These are phyloP conservation scores for Leucophenga varia DNA, from an alignment of 1,140 invertebrate genomes.

Conservation along the genomic window DNA sequence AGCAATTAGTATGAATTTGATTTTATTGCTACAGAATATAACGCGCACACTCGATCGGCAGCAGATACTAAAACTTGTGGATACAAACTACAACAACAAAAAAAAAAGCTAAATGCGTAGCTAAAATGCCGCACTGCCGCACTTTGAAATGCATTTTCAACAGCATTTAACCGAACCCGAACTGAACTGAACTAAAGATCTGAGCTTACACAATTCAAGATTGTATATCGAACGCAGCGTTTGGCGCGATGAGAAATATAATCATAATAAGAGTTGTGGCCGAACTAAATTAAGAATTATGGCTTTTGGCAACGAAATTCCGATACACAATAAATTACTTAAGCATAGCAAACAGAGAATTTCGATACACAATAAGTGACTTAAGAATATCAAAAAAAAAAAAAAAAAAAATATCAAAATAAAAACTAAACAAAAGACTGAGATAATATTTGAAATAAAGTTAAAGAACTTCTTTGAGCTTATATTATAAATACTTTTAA, in stretches of 20 bases:
- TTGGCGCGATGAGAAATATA: conserved; percentile 15
- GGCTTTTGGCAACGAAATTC: conserved; percentile 54
- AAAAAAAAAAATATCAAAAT: no score
- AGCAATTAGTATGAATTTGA: conserved; percentile 56
- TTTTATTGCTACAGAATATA: conserved; percentile 37
- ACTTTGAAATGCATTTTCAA: conserved; percentile 20
- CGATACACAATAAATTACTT: conserved; percentile 56
- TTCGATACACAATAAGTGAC: conserved; percentile 56
- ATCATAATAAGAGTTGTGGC: conserved; percentile 50
- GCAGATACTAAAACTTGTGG: conserved; percentile 6
- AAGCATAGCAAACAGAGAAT: no score
- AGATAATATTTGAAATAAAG: no score
- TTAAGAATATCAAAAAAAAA: conserved; percentile 23
- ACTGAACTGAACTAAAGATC: background rate
- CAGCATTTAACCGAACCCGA: conserved; percentile 10
- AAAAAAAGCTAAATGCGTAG: conserved; percentile 18
- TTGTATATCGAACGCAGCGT: no score
- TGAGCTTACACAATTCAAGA: no score
- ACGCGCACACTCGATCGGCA: conserved; percentile 1
- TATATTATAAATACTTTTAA: no score
- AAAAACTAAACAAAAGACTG: no score
- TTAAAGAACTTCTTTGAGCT: no score
- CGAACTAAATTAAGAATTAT: conserved; percentile 56
- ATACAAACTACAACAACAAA: background rate
- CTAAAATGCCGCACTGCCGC: conserved; percentile 19